Evolutionary conservation across 2,888 invertebrate species (phyloP), one percentile per base, ranked within the genome.

Genomic region (Smittia aterrima): DNA sequence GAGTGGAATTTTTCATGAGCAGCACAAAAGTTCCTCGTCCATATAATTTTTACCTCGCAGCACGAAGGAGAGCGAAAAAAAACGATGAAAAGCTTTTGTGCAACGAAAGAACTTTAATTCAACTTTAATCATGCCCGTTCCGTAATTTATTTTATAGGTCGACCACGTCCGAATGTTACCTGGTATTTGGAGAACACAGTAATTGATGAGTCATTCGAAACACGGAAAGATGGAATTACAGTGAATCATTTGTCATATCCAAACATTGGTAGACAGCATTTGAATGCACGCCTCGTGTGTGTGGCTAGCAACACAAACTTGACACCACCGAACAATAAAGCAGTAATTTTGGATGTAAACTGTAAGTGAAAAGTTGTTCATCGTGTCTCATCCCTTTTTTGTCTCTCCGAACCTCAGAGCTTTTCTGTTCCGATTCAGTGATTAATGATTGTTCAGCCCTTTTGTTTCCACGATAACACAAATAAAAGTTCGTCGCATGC

Each of bases 231-330:
- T 62, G 72, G 72, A 54, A 72, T 70, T 77, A 91, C 92, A 73
- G 87, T 91, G 79, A 94, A 94, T 85, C 90, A 90, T 78, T 86
- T 94, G 79, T 88, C 88, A 76, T 92, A 92, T 80, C 90, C 91
- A 75, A 90, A 89, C 81, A 88, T 95, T 78, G 92, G 92, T 38
- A 85, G 94, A 75, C 91, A 92, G 82, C 93, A 95, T 83, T 86
- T 93, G 78, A 91, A 93, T 83, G 87, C 92, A 75, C 86, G 92
- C 79, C 89, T 94, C 79, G 89, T 92, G 79, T 95, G 95, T 84
- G 92, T 93, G 83, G 94, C 95, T 27, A 90, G 90, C 79, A 95
- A 95, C 83, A 95, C 93, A 77, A 92, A 92, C 82, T 84, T 93
- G 78, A 90, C 91, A 58, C 88, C 88, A 70, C 91, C 95, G 9